Conservation (phyloP, 2,113 vertebrate genomes). For the Platichthys flesus region DNA sequence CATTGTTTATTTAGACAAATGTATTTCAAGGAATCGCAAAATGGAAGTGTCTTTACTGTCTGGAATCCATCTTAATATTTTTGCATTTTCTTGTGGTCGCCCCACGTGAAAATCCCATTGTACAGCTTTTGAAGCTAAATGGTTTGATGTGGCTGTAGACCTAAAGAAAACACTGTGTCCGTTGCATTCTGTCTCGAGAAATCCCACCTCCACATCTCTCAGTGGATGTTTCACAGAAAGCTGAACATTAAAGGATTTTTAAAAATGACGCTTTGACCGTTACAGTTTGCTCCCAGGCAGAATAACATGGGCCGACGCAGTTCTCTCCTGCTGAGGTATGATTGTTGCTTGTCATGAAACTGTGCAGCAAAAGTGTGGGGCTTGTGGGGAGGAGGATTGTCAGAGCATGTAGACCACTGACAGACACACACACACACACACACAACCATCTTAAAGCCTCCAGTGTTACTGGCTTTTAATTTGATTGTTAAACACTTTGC, state of each 20-base stretch:
- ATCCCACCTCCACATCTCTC: not conserved
- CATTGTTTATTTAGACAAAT: not conserved
- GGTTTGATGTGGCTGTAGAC: not conserved
- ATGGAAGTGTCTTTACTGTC: not conserved
- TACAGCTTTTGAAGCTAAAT: not conserved
- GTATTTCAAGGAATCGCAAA: not conserved
- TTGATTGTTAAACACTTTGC: not conserved
- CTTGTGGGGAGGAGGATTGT: constrained; percentile 3
- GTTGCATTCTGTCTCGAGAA: not conserved
- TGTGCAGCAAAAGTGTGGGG: not conserved
- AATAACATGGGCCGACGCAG: not conserved
- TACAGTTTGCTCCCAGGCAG: not conserved
- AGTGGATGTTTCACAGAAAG: not conserved
- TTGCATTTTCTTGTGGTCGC: not conserved
- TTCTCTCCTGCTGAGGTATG: constrained; percentile 15
- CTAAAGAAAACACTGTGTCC: not conserved
- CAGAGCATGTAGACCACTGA: not conserved
- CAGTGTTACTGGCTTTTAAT: not conserved
- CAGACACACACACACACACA: not conserved
- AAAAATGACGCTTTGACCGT: not conserved
- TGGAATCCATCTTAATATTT: not conserved
- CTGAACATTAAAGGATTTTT: not conserved
- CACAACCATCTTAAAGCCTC: not conserved
- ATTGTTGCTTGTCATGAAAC: not conserved
- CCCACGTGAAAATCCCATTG: not conserved